Base-by-base conservation (phyloP, 1,140 invertebrate genomes). In the Drosophila cardini region DNA sequence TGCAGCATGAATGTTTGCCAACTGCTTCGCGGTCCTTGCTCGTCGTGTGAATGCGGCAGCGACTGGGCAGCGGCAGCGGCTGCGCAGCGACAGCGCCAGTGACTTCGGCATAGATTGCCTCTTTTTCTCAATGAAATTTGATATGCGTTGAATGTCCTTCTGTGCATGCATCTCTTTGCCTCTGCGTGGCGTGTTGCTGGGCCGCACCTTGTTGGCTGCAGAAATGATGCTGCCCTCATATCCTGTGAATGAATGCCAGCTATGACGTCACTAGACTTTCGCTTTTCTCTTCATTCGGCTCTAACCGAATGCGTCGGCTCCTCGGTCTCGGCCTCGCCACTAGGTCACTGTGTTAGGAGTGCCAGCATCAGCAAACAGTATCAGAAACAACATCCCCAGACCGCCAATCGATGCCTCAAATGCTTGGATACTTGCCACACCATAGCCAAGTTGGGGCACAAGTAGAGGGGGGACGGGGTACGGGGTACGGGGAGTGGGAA, bases 241-340 rank as follows among this genome's bases (percentile, higher is more conserved):
- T 90, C 87, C 87, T 91, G 90, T 91, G 90, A 91, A 91, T 91
- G 90, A 91, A 91, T 91, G 90, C 81, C 90, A 91, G 72, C 65
- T 52, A 76, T 90, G 90, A 91, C 90, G 90, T 91, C 90, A 91
- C 75, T 8, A 30, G 67, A 55, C 74, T 69, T 65, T 76, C 69
- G 82, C 74, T 80, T 73, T 85, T 73, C 77, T 36, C 45, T 30
- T 58, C 42, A 36, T 36, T 73, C 76, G 55, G 40, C 52, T 8
- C 21, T 9, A 42, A 8, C 56, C 11, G 16, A n/a, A 21, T n/a
- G 11, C 18, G 9, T 10, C 30, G 34, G 11, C 50, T n/a, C 16
- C n/a, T 36, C 70, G 40, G 10, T 34, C 18, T 32, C 56, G 50
- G 16, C 61, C 57, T 84, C 85, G 84, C 67, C 77, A 91, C 60